Evolutionary conservation across 1,140 invertebrate genomes (phyloP).

Genomic region (Trigoniulus corallinus): DNA sequence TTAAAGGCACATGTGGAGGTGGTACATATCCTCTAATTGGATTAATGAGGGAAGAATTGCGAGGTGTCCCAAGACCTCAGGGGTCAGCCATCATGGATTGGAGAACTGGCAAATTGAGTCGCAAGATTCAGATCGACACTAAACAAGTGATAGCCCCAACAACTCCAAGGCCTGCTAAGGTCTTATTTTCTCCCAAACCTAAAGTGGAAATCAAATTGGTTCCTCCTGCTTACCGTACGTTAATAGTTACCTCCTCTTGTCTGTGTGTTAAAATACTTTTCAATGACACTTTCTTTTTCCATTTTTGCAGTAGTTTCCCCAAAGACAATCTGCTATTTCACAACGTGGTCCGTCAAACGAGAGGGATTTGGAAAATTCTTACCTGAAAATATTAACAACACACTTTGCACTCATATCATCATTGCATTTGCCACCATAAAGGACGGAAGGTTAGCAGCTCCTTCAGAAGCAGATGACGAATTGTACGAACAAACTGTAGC

Average conservation of each 20-base stretch:
- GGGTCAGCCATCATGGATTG: conserved; percentile 72
- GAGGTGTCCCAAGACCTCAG: conserved; percentile 58
- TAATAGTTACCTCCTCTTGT: no score
- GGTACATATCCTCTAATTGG: conserved; percentile 80
- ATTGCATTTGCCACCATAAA: conserved; percentile 69
- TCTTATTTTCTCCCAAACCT: no score
- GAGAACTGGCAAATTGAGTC: conserved; percentile 18
- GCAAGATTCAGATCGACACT: neutral
- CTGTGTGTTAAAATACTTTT: no score
- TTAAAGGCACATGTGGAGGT: conserved; percentile 64
- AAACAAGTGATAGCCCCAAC: no score
- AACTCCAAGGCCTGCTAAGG: no score
- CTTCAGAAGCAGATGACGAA: conserved; percentile 56
- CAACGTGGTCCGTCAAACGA: conserved; percentile 82
- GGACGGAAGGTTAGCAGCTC: conserved; percentile 43
- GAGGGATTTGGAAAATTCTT: conserved; percentile 67
- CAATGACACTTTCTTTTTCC: neutral
- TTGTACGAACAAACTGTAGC: conserved; percentile 67
- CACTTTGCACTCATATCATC: conserved; percentile 77
- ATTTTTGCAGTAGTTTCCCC: conserved; percentile 21
- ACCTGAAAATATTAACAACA: conserved; percentile 68
- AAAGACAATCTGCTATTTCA: conserved; percentile 81
- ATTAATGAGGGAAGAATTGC: conserved; percentile 75
- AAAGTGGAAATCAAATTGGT: no score
- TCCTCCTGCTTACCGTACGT: no score